These are phyloP conservation scores for Macquaria ambigua DNA, from an alignment of 2,113 vertebrate genomes.

Conservation along the genomic window DNA sequence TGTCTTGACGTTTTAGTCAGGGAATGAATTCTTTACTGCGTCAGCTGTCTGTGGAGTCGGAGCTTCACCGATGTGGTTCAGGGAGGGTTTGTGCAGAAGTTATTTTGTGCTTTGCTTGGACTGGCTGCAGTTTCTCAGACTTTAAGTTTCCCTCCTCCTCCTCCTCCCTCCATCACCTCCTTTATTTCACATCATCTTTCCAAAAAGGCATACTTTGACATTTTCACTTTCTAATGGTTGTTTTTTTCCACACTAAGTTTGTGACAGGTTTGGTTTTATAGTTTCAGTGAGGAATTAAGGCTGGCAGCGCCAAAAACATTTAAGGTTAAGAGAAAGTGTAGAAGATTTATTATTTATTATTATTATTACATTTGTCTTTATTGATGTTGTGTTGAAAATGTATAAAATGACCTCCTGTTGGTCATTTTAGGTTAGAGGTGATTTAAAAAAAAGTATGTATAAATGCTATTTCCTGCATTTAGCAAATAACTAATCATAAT, in stretches of 20 bases:
- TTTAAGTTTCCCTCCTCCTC: not conserved
- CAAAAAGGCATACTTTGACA: not conserved
- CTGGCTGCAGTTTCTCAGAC: not conserved
- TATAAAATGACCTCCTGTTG: too few relatives aligned
- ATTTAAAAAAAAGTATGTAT: too few relatives aligned
- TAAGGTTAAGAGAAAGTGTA: not conserved
- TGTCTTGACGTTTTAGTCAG: not conserved
- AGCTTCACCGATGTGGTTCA: not conserved
- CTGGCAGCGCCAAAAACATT: not conserved
- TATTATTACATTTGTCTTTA: too few relatives aligned
- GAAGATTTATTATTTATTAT: too few relatives aligned
- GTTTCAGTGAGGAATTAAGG: not conserved
- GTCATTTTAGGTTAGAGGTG: too few relatives aligned
- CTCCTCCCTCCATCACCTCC: not conserved
- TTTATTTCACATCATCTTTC: not conserved
- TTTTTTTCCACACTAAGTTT: too few relatives aligned
- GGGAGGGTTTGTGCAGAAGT: not conserved
- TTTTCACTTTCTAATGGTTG: too few relatives aligned
- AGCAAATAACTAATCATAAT: too few relatives aligned
- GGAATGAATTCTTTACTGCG: not conserved
- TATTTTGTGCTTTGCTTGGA: conserved; percentile 3
- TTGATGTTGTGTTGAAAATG: too few relatives aligned
- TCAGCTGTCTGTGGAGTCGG: not conserved
- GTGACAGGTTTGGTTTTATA: not conserved
- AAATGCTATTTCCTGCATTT: too few relatives aligned